Evolutionary conservation across 2,888 invertebrate species (phyloP).

Genomic region (Habrosyne pyritoides): DNA sequence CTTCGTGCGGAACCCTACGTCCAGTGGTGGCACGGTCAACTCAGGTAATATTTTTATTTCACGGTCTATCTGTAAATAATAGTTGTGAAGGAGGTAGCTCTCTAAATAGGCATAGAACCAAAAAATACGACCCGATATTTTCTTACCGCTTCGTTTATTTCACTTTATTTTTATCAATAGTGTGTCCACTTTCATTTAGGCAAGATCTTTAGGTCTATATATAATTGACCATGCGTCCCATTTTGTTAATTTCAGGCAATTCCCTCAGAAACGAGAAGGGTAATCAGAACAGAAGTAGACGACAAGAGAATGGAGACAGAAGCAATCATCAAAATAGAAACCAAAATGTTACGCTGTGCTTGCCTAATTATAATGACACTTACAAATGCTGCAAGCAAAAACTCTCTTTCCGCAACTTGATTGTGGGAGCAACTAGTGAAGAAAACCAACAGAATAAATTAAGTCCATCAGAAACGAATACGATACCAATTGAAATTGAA

Average conservation of each 20-base stretch:
- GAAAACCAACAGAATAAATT: background rate
- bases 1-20: constrained; percentile 74
- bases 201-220: too few relatives aligned
- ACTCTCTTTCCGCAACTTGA: background rate
- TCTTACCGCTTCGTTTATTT: too few relatives aligned
- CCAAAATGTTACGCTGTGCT: background rate
- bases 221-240: too few relatives aligned
- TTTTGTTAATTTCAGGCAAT: constrained; percentile 57
- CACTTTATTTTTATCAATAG: too few relatives aligned
- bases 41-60: constrained; percentile 58
- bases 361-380: background rate
- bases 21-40: constrained; percentile 66
- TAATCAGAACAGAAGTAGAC: constrained; percentile 23
- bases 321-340: constrained; percentile 25
- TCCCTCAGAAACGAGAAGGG: constrained; percentile 50
- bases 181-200: too few relatives aligned
- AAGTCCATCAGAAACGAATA: background rate
- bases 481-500: background rate
- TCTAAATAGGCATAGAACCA: too few relatives aligned
- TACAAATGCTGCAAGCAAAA: background rate
- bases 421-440: background rate
- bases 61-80: too few relatives aligned
- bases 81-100: too few relatives aligned
- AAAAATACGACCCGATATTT: too few relatives aligned
- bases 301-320: constrained; percentile 22